Conservation (phyloP, 2,797 vertebrate genomes). For the Parauchenoglanis punctatus region DNA sequence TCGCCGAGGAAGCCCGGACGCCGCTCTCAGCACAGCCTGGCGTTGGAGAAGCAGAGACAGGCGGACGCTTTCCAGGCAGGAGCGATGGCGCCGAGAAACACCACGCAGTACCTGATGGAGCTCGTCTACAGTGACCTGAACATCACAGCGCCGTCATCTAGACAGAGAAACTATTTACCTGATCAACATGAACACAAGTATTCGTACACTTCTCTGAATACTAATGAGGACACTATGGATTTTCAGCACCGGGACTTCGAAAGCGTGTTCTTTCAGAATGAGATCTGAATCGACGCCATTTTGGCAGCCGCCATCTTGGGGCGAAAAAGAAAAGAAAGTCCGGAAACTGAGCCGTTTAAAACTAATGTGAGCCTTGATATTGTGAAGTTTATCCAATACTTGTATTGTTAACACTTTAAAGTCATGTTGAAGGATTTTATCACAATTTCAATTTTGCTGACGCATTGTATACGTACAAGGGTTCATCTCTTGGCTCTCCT, state of each 20-base stretch:
- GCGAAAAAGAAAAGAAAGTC: neutral
- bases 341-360: neutral
- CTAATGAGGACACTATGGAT: slow-evolving; percentile 61
- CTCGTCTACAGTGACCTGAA: slow-evolving; percentile 66
- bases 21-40: neutral
- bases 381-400: neutral
- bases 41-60: neutral
- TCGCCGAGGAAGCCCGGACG: neutral
- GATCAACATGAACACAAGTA: slow-evolving; percentile 20
- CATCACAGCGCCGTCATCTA: neutral
- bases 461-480: slow-evolving; percentile 28
- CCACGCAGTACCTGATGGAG: slow-evolving; percentile 79
- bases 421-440: neutral
- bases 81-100: slow-evolving; percentile 77
- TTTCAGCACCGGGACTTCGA: slow-evolving; percentile 76
- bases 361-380: slow-evolving; percentile 33
- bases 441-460: neutral
- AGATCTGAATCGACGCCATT: slow-evolving; percentile 39
- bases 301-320: slow-evolving; percentile 5
- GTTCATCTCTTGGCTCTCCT: slow-evolving; percentile 79
- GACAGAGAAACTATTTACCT: neutral
- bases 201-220: slow-evolving; percentile 41
- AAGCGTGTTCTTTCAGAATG: slow-evolving; percentile 51
- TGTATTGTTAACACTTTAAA: neutral
- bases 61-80: slow-evolving; percentile 17